Percentiles rank a stretch among this genome's conserved stretches.
Conservation (phyloP, 2,797 vertebrate genomes). For the Salarias fasciatus region DNA sequence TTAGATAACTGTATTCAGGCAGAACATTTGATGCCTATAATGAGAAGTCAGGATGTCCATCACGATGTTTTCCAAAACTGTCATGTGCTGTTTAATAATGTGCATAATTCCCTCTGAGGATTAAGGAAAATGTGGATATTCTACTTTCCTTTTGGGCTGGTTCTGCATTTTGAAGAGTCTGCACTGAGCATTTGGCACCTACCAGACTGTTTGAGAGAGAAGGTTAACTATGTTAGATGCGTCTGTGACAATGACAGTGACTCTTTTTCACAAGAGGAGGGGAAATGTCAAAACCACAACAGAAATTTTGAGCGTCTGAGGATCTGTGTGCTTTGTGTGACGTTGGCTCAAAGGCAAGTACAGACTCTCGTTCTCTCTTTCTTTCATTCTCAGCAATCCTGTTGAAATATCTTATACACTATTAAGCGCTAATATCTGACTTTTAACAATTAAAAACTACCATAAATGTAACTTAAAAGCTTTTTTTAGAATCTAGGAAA, state of each 20-base stretch:
- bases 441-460: no score
- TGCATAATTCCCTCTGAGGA: slow-evolving; percentile 27
- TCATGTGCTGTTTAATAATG: slow-evolving; percentile 25
- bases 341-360: not conserved
- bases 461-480: no score
- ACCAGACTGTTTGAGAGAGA: slow-evolving; percentile 23
- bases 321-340: slow-evolving; percentile 6
- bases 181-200: slow-evolving; percentile 26
- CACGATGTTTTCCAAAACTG: slow-evolving; percentile 18
- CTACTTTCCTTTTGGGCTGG: slow-evolving; percentile 7
- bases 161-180: slow-evolving; percentile 5
- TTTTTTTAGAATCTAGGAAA: no score
- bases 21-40: slow-evolving; percentile 17
- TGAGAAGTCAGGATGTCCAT: slow-evolving; percentile 29
- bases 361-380: no score
- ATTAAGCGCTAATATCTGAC: no score
- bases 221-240: slow-evolving; percentile 33
- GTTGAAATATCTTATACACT: no score
- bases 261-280: slow-evolving; percentile 53
- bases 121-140: slow-evolving; percentile 13
- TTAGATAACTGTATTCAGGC: slow-evolving; percentile 32
- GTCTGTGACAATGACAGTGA: slow-evolving; percentile 35
- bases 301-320: slow-evolving; percentile 50
- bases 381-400: no score
- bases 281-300: slow-evolving; percentile 44